Conservation (phyloP, 2,888 invertebrate species). For the Acleris laterana region DNA sequence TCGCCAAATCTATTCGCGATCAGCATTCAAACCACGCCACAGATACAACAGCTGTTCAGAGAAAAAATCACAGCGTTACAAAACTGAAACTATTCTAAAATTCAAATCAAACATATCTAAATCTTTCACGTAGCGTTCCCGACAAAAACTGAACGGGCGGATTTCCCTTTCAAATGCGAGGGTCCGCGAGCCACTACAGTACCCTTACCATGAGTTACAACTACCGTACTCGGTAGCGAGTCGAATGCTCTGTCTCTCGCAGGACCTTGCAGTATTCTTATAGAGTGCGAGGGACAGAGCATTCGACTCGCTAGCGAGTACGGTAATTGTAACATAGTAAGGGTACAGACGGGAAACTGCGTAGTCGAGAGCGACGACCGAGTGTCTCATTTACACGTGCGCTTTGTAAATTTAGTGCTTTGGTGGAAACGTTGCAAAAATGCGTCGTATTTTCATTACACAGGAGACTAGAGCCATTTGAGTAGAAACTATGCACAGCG, state of each 20-base stretch:
- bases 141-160: slow-evolving; percentile 25
- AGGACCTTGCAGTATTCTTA: too few relatives aligned
- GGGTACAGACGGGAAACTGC: neutral
- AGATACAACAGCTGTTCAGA: neutral
- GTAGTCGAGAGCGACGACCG: slow-evolving; percentile 1
- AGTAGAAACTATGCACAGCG: too few relatives aligned
- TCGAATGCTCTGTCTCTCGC: too few relatives aligned
- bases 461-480: too few relatives aligned
- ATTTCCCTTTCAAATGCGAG: slow-evolving; percentile 35
- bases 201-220: too few relatives aligned
- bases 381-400: slow-evolving; percentile 11
- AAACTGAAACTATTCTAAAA: slow-evolving; percentile 13
- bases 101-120: slow-evolving; percentile 26
- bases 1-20: neutral
- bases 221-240: too few relatives aligned
- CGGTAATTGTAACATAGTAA: too few relatives aligned
- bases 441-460: neutral
- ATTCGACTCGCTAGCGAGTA: too few relatives aligned
- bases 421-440: neutral
- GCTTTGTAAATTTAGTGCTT: slow-evolving; percentile 5
- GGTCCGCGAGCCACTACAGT: slow-evolving; percentile 11
- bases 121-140: slow-evolving; percentile 25
- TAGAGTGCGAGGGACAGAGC: too few relatives aligned
- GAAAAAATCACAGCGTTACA: slow-evolving; percentile 12
- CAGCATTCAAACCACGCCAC: neutral